phyloP scores from a whole-genome alignment of 2,113 vertebrate species.

The Otus sunia region DNA sequence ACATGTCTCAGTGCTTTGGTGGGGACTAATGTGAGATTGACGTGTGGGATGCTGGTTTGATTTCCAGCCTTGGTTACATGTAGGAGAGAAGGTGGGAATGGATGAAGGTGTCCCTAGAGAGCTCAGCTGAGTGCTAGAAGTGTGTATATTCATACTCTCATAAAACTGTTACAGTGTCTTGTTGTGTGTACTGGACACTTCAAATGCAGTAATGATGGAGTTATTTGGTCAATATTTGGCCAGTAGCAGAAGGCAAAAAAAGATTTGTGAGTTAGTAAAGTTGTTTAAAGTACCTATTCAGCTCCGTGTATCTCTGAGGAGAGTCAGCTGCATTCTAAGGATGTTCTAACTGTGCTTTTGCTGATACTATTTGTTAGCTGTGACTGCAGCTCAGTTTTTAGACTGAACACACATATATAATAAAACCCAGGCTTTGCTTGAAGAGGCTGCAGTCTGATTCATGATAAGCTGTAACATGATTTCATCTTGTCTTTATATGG shows the following conservation, averaged over 20 bases:
- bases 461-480: not conserved
- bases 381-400: not conserved
- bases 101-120: not conserved
- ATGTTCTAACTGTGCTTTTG: not conserved
- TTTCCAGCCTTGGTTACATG: not conserved
- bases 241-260: not conserved
- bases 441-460: slow-evolving; percentile 1
- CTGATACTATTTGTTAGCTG: not conserved
- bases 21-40: not conserved
- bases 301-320: not conserved
- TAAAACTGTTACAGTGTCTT: not conserved
- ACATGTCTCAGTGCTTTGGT: not conserved
- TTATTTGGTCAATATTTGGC: not conserved
- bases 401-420: not conserved
- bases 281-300: not conserved
- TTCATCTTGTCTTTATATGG: not conserved
- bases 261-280: not conserved
- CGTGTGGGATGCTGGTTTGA: not conserved
- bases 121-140: not conserved
- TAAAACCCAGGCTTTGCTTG: not conserved
- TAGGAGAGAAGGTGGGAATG: not conserved
- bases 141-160: not conserved
- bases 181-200: not conserved
- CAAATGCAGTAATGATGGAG: not conserved
- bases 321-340: not conserved